A percentile compares a stretch with the other conserved stretches of the same genome.
These are phyloP conservation scores for Parthenolecanium corni DNA, from an alignment of 2,888 invertebrate species.

Conservation along the genomic window DNA sequence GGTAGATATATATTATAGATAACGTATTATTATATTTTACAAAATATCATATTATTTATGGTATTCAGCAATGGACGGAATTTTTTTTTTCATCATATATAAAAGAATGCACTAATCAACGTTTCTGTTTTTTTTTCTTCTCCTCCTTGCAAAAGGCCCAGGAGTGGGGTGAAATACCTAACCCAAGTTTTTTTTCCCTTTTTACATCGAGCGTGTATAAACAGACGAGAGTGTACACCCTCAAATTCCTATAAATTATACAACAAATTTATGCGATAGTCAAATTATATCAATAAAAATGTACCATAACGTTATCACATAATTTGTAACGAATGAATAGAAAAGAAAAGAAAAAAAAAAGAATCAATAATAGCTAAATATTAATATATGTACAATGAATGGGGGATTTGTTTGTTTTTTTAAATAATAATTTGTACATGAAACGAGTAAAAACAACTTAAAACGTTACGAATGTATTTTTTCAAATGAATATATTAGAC, in stretches of 20 bases:
- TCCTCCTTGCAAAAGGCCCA: not conserved
- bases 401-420: no score
- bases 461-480: not conserved
- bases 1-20: no score
- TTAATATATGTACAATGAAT: not conserved
- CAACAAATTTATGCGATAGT: not conserved
- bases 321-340: not conserved
- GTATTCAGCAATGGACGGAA: slow-evolving; percentile 21
- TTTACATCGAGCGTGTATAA: not conserved
- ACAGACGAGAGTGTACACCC: not conserved
- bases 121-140: not conserved
- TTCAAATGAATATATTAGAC: no score
- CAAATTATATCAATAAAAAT: not conserved
- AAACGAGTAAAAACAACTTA: not conserved
- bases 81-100: no score
- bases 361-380: not conserved
- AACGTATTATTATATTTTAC: no score
- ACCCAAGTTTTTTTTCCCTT: not conserved
- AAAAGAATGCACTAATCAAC: slow-evolving; percentile 17
- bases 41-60: not conserved
- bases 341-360: no score
- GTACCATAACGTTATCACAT: not conserved
- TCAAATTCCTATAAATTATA: not conserved
- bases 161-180: not conserved
- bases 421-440: slow-evolving; percentile 16